These are phyloP conservation scores for Bruchidius siliquastri DNA, from an alignment of 2,888 invertebrate genomes.

Conservation along the genomic window DNA sequence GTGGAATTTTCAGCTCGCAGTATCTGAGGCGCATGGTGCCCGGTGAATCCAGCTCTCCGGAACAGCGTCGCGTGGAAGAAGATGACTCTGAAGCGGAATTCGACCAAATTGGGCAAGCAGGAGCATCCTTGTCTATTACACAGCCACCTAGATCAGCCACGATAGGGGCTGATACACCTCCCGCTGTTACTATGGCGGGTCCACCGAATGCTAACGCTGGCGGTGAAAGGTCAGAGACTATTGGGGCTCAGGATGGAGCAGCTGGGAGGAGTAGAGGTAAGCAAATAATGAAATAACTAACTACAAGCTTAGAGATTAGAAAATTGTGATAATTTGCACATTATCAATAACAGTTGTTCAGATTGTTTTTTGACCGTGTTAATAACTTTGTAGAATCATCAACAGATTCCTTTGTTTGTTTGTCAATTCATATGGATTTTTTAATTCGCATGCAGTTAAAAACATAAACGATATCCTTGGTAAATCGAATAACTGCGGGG, in stretches of 20 bases:
- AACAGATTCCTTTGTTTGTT: too few relatives aligned
- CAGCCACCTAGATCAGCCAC: constrained; percentile 42
- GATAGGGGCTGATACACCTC: constrained; percentile 47
- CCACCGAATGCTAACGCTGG: constrained; percentile 6
- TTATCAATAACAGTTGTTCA: too few relatives aligned
- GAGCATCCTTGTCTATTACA: neutral
- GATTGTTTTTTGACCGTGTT: too few relatives aligned
- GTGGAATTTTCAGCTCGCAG: neutral
- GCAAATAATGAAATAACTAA: too few relatives aligned
- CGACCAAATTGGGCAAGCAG: constrained; percentile 21
- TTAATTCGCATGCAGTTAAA: too few relatives aligned
- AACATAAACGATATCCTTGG: too few relatives aligned
- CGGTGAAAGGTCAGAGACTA: constrained; percentile 34
- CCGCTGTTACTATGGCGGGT: constrained; percentile 20
- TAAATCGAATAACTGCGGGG: too few relatives aligned
- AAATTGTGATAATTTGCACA: too few relatives aligned
- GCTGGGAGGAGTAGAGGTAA: constrained; percentile 15
- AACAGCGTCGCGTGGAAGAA: constrained; percentile 20
- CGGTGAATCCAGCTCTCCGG: constrained; percentile 55
- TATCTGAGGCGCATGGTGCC: constrained; percentile 53
- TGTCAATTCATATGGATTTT: too few relatives aligned
- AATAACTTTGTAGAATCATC: too few relatives aligned
- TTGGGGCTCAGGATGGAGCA: constrained; percentile 22
- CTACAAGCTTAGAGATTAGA: too few relatives aligned
- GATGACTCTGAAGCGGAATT: constrained; percentile 33